phyloP scores from a whole-genome alignment of 2,888 invertebrate species.

The Labia minor region DNA sequence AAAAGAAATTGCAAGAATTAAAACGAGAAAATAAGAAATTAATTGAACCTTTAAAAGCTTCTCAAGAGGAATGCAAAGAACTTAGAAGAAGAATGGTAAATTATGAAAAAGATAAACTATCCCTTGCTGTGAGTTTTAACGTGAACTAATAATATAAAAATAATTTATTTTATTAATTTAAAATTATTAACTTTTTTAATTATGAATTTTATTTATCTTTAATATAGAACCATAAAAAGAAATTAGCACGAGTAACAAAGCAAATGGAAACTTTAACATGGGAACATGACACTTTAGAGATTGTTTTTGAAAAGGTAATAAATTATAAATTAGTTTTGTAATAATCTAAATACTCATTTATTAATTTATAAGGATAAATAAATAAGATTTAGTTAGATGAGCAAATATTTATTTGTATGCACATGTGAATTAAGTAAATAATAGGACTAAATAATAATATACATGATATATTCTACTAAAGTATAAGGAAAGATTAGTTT shows the following conservation, averaged over 20 bases:
- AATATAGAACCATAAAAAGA: slow-evolving; percentile 45
- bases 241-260: slow-evolving; percentile 35
- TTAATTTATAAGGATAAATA: no score
- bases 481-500: no score
- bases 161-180: background rate
- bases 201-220: background rate
- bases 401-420: no score
- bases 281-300: slow-evolving; percentile 57
- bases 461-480: no score
- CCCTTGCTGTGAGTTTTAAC: slow-evolving; percentile 51
- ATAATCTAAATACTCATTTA: no score
- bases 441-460: no score
- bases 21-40: slow-evolving; percentile 62
- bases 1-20: slow-evolving; percentile 55
- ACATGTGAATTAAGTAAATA: no score
- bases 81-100: slow-evolving; percentile 66
- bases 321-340: no score
- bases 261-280: slow-evolving; percentile 49
- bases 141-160: slow-evolving; percentile 33
- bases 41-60: slow-evolving; percentile 58
- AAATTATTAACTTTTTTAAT: background rate
- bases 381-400: no score
- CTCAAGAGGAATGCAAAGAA: slow-evolving; percentile 59
- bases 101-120: slow-evolving; percentile 74
- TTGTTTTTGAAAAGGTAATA: slow-evolving; percentile 59